Conservation (phyloP, 2,888 invertebrate species). For the Cerceris rybyensis region DNA sequence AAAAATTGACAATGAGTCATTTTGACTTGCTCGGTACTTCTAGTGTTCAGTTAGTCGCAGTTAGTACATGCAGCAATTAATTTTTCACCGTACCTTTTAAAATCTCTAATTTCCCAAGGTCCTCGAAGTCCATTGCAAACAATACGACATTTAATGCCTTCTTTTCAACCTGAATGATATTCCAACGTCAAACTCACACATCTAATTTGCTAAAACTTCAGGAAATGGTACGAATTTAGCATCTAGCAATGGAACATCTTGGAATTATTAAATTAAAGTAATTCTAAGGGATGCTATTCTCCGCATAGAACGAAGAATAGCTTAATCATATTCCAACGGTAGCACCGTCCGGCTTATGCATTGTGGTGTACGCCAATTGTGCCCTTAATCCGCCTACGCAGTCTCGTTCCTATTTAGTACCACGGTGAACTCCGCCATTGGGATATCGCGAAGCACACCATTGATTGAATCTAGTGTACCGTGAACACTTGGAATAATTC, state of each 20-base stretch:
- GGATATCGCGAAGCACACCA: slow-evolving; percentile 13
- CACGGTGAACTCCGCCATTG: slow-evolving; percentile 13
- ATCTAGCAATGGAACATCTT: neutral
- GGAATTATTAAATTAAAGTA: neutral
- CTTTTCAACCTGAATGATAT: too few relatives aligned
- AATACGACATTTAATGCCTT: too few relatives aligned
- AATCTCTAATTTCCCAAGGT: too few relatives aligned
- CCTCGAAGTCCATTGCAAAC: too few relatives aligned
- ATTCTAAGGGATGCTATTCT: slow-evolving; percentile 1
- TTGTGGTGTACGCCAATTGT: slow-evolving; percentile 31
- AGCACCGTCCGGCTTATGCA: slow-evolving; percentile 34
- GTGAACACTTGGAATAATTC: slow-evolving; percentile 26
- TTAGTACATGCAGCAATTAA: too few relatives aligned
- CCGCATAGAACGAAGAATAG: slow-evolving; percentile 3
- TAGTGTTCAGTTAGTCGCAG: too few relatives aligned
- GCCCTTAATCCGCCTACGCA: slow-evolving; percentile 58
- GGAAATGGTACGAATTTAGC: too few relatives aligned
- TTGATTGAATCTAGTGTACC: slow-evolving; percentile 21
- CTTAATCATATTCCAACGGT: slow-evolving; percentile 40
- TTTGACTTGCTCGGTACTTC: too few relatives aligned
- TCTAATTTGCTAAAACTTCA: too few relatives aligned
- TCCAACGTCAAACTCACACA: too few relatives aligned
- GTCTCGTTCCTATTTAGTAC: slow-evolving; percentile 1
- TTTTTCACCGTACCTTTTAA: too few relatives aligned
- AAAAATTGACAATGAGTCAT: too few relatives aligned